Conservation (phyloP, 2,888 invertebrate genomes). For the Phasia obesa region DNA sequence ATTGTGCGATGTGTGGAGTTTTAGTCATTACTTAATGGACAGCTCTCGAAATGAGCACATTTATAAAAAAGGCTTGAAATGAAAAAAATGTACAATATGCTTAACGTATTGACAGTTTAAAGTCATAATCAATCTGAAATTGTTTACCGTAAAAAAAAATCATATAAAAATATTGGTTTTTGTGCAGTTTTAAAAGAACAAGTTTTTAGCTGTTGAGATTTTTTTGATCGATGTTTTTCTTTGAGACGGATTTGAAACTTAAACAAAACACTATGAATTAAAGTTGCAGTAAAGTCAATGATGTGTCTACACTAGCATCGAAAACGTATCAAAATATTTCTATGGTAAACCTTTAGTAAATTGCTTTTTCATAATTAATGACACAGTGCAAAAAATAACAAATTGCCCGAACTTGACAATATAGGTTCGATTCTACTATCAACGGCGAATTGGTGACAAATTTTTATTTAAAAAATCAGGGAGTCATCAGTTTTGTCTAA, state of each 20-base stretch:
- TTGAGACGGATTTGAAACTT: conserved; percentile 32
- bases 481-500: too few species aligned
- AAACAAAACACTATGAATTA: conserved; percentile 31
- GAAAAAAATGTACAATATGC: conserved; percentile 58
- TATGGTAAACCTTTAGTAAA: too few species aligned
- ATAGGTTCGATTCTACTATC: too few species aligned
- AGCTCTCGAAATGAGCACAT: conserved; percentile 50
- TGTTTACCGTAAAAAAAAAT: conserved; percentile 57
- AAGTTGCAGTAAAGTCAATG: not conserved
- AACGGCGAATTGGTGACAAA: too few species aligned
- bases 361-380: too few species aligned
- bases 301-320: conserved; percentile 26
- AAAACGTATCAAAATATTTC: too few species aligned
- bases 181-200: conserved; percentile 33
- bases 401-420: too few species aligned
- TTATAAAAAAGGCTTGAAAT: conserved; percentile 18
- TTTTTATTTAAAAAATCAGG: too few species aligned
- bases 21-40: conserved; percentile 69
- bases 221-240: conserved; percentile 55
- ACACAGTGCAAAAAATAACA: too few species aligned
- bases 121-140: conserved; percentile 69
- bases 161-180: not conserved
- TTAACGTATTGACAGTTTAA: conserved; percentile 70
- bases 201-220: conserved; percentile 49
- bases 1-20: conserved; percentile 58